Evolutionary conservation across 2,113 vertebrate genomes (phyloP).

Genomic region (Oxygymnocypris stewartii): DNA sequence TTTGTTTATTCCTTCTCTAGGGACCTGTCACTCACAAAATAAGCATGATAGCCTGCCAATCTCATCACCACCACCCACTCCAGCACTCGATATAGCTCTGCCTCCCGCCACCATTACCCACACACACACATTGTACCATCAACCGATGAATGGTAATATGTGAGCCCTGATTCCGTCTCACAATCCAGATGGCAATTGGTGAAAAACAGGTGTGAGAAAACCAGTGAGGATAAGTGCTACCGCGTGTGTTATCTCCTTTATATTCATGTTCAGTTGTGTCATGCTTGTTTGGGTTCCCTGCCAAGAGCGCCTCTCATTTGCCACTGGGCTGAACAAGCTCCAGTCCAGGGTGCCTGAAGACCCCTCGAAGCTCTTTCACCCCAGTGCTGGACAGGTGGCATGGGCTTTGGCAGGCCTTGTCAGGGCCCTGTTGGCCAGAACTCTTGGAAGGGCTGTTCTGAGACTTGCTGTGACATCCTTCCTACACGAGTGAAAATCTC

Average conservation of each 20-base stretch:
- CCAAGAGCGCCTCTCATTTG: slow-evolving; percentile 37
- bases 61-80: slow-evolving; percentile 42
- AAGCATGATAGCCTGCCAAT: slow-evolving; percentile 42
- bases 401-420: slow-evolving; percentile 43
- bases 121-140: slow-evolving; percentile 44
- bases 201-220: slow-evolving; percentile 41
- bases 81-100: slow-evolving; percentile 40
- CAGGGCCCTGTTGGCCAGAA: slow-evolving; percentile 21
- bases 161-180: slow-evolving; percentile 27
- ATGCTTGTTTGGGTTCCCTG: slow-evolving; percentile 46
- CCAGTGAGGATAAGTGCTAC: slow-evolving; percentile 43
- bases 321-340: slow-evolving; percentile 34
- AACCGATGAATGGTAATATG: slow-evolving; percentile 42
- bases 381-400: slow-evolving; percentile 52
- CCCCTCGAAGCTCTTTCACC: slow-evolving; percentile 45
- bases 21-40: slow-evolving; percentile 38
- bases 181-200: slow-evolving; percentile 57
- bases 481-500: not conserved
- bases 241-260: slow-evolving; percentile 56
- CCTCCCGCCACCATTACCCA: slow-evolving; percentile 27
- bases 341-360: slow-evolving; percentile 40
- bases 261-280: slow-evolving; percentile 52
- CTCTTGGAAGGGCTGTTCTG: slow-evolving; percentile 46
- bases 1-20: slow-evolving; percentile 19
- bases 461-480: slow-evolving; percentile 2